Base-by-base conservation (phyloP, 2,888 invertebrate genomes). In the Trachelus stipa region DNA sequence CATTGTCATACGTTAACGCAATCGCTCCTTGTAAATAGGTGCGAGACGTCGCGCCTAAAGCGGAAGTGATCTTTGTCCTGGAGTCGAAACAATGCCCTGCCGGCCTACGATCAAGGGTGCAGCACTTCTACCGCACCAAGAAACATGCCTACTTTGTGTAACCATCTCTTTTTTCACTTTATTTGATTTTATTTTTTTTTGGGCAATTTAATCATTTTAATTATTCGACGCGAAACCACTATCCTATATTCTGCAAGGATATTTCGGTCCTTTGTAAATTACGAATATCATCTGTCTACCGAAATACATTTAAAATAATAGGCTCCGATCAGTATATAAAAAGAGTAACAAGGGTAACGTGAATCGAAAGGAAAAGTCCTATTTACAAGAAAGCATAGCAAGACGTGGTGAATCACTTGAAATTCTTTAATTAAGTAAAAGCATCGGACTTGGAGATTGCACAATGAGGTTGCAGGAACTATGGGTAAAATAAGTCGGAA, bases 71-170 rank as follows among this genome's bases (percentile, higher is more conserved):
- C 77, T 79, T 75, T 30, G 69, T 34, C 33, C 12, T 30, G 73
- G 23, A 73, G 31, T 79, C 79, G 69, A 77, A 81, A 82, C 80
- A 82, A 81, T 80, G 73, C 77, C 35, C 56, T 68, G 74, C 73
- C 81, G 76, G 75, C 77, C 77, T 77, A 80, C 79, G 76, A 77
- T 75, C 75, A 71, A 74, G 74, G 78, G 80, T 75, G 80, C 77
- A 77, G 75, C 68, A 68, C 73, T 56, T 34, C 56, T 68, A 78
- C 76, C 68, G 77, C 75, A 75, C 35, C 35, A 11, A 35, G 35
- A 35, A 9, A 56, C 23, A 15, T 9, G 23, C 9, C 40, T 23
- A 1, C 23, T 23, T 56, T 9, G 23, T 56, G 40, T 23, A 23
- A 6, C 40, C 15, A 23, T 56, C 23, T 23, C 40, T 56, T 23